Evolutionary conservation across 2,888 invertebrate genomes (phyloP).

Genomic region (Leptura quadrifasciata): DNA sequence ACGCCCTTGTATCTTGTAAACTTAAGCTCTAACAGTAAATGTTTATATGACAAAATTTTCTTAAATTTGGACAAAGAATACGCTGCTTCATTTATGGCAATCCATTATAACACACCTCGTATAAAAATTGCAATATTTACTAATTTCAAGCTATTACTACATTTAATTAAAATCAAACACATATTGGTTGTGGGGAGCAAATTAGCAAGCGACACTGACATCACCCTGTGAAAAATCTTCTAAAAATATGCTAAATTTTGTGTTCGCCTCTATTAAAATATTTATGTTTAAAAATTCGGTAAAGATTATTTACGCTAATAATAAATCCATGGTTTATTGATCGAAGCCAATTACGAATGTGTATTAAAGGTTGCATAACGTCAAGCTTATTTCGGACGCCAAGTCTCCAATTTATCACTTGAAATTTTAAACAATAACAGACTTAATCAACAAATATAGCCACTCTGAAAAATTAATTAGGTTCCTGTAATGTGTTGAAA

Average conservation of each 20-base stretch:
- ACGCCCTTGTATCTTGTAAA: no score
- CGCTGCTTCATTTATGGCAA: no score
- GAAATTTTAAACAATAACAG: background rate
- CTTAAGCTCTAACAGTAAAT: no score
- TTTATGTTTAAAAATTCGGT: background rate
- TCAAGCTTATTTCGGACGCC: background rate
- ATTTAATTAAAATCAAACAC: no score
- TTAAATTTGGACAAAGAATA: no score
- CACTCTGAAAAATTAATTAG: background rate
- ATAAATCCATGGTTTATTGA: background rate
- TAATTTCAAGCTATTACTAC: no score
- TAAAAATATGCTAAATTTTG: background rate
- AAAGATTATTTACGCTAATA: background rate
- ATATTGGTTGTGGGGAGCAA: no score
- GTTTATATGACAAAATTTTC: no score
- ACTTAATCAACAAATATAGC: background rate
- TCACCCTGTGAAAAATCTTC: background rate
- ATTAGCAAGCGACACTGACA: no score
- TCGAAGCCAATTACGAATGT: background rate
- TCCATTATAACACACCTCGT: no score
- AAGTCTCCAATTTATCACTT: background rate
- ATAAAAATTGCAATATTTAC: no score
- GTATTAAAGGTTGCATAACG: conserved; percentile 1
- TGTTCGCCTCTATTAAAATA: background rate
- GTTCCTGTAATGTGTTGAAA: background rate